Percentiles rank a stretch among this genome's conserved stretches.
These are phyloP conservation scores for Andrena marginata DNA, from an alignment of 2,888 invertebrate species.

Conservation along the genomic window DNA sequence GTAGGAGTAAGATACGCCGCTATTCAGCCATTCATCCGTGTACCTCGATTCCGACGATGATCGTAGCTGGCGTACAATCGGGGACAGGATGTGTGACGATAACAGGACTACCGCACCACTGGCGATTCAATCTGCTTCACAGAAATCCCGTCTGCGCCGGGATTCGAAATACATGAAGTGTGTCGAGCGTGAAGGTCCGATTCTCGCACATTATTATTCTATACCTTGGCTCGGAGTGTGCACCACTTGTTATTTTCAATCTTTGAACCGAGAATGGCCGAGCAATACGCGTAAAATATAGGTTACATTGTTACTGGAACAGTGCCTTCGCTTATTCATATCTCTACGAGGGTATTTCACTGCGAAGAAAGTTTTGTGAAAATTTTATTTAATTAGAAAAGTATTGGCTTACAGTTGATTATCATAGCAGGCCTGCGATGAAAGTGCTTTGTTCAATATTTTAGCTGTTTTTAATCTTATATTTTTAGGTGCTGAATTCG, in stretches of 20 bases:
- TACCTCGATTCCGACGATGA: conserved; percentile 45
- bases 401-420: no score
- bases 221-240: conserved; percentile 8
- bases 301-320: not conserved
- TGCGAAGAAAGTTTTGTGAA: no score
- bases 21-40: conserved; percentile 49
- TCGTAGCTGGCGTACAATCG: conserved; percentile 51
- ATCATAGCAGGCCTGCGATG: no score
- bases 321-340: not conserved
- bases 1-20: conserved; percentile 18
- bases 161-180: conserved; percentile 54
- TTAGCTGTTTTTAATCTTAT: no score
- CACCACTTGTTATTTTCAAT: conserved; percentile 21
- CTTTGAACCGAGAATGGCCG: not conserved
- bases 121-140: conserved; percentile 56
- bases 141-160: conserved; percentile 43
- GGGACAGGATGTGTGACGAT: conserved; percentile 43
- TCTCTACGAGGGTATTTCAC: no score
- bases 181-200: conserved; percentile 43
- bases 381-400: no score
- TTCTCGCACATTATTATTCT: conserved; percentile 35
- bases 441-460: no score
- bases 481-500: no score
- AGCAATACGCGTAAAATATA: conserved; percentile 3
- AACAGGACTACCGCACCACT: conserved; percentile 41